Evolutionary conservation across 2,113 vertebrate genomes (phyloP).

Genomic region (Poicephalus meyeri): DNA sequence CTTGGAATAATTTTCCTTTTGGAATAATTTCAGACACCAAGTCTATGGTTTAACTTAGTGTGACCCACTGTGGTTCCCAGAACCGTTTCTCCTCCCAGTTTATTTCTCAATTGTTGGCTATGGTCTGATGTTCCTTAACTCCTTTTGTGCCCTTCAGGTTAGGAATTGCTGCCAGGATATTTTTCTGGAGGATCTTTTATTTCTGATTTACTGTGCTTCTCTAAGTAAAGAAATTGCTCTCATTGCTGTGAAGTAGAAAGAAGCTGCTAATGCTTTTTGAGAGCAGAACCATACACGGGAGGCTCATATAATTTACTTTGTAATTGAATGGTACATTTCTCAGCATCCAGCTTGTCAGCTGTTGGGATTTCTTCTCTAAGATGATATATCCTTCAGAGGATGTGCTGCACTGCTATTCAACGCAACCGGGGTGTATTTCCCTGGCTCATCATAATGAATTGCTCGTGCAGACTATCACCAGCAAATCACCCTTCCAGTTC

Average conservation of each 20-base stretch:
- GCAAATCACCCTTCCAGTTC: neutral
- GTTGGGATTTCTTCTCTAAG: neutral
- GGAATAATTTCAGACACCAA: constrained; percentile 31
- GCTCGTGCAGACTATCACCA: neutral
- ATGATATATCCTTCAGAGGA: neutral
- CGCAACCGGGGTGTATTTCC: neutral
- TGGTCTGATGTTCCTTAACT: neutral
- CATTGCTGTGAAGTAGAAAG: neutral
- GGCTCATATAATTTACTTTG: constrained; percentile 6
- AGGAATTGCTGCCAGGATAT: neutral
- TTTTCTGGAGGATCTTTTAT: constrained; percentile 9
- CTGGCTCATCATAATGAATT: neutral
- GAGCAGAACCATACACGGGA: constrained; percentile 17
- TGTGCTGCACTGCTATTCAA: neutral
- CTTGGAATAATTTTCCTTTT: constrained; percentile 18
- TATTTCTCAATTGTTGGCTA: neutral
- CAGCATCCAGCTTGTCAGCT: neutral
- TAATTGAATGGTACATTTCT: constrained; percentile 27
- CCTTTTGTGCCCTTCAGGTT: neutral
- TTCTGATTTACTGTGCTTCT: constrained; percentile 5
- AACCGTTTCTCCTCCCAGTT: neutral
- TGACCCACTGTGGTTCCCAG: neutral
- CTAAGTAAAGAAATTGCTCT: neutral
- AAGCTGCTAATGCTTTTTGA: constrained; percentile 5
- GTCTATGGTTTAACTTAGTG: neutral